These are phyloP conservation scores for Nudaria mundana DNA, from an alignment of 2,888 invertebrate genomes.

Conservation along the genomic window DNA sequence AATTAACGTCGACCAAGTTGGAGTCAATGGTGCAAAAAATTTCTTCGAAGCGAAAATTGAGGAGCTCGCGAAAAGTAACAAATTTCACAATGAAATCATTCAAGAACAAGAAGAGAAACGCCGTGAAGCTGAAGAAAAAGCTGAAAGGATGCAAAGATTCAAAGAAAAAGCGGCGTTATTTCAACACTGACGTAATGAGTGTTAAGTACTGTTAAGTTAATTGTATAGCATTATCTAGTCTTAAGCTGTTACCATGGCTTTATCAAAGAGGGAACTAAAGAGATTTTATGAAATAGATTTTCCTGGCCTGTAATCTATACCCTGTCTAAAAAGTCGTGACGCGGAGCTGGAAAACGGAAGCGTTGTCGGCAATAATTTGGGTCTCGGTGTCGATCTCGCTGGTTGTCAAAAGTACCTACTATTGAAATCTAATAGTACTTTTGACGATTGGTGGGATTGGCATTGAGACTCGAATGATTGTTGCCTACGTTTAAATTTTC, in stretches of 20 bases:
- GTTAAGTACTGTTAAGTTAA: no score
- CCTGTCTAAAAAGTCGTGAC: no score
- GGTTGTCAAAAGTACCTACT: no score
- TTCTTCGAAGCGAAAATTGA: slow-evolving; percentile 98
- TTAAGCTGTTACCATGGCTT: slow-evolving; percentile 77
- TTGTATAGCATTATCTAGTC: slow-evolving; percentile 59
- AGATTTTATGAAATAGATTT: slow-evolving; percentile 14
- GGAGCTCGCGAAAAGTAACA: slow-evolving; percentile 89
- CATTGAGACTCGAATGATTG: no score
- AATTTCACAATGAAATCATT: slow-evolving; percentile 96
- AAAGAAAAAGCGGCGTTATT: slow-evolving; percentile 94
- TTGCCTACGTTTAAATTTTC: no score
- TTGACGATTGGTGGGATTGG: no score
- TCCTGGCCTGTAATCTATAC: background rate
- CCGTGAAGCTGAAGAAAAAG: slow-evolving; percentile 91
- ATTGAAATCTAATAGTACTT: no score
- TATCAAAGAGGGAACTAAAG: slow-evolving; percentile 16
- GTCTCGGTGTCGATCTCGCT: no score
- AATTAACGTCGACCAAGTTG: slow-evolving; percentile 96
- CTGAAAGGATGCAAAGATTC: slow-evolving; percentile 90
- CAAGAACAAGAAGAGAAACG: slow-evolving; percentile 95
- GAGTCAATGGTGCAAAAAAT: slow-evolving; percentile 96
- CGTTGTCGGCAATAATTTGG: no score
- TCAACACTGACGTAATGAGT: slow-evolving; percentile 53
- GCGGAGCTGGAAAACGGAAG: no score